These are phyloP conservation scores for Rhopilema esculentum DNA, from an alignment of 30 jellyfish, hydroid and myxozoan genomes.

Conservation along the genomic window DNA sequence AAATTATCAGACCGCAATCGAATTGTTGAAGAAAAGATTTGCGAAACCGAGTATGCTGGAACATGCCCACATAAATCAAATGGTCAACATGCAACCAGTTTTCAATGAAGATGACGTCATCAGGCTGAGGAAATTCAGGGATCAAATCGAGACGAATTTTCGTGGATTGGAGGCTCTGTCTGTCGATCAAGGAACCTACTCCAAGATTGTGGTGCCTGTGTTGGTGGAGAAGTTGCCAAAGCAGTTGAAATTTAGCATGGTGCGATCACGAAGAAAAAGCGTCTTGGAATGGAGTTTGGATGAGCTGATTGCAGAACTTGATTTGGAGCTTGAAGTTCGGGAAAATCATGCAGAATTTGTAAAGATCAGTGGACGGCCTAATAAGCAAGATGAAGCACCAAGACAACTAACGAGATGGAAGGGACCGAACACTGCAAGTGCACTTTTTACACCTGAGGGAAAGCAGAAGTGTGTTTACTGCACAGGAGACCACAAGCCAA, in stretches of 20 bases:
- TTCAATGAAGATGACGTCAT: conserved; percentile 17
- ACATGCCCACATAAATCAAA: background rate
- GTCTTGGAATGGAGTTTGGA: conserved; percentile 29
- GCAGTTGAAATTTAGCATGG: background rate
- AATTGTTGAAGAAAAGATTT: background rate
- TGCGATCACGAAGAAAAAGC: background rate
- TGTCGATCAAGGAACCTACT: conserved; percentile 19
- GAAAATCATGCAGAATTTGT: conserved; percentile 7
- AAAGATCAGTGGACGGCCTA: conserved; percentile 6
- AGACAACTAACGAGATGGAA: background rate
- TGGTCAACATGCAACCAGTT: background rate
- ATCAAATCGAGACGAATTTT: conserved; percentile 23
- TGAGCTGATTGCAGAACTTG: conserved; percentile 8
- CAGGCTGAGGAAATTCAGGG: background rate
- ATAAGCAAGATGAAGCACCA: background rate
- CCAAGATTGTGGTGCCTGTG: conserved; percentile 15
- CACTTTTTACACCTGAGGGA: background rate
- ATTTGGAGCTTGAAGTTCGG: conserved; percentile 28
- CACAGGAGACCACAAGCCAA: background rate
- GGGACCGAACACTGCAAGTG: conserved; percentile 2
- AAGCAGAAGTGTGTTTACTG: background rate
- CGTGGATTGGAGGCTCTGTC: conserved; percentile 14
- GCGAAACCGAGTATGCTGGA: background rate
- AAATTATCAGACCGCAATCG: conserved; percentile 18
- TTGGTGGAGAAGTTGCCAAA: conserved; percentile 30